Evolutionary conservation across 2,888 invertebrate species (phyloP).

Genomic region (Apoda limacodes): DNA sequence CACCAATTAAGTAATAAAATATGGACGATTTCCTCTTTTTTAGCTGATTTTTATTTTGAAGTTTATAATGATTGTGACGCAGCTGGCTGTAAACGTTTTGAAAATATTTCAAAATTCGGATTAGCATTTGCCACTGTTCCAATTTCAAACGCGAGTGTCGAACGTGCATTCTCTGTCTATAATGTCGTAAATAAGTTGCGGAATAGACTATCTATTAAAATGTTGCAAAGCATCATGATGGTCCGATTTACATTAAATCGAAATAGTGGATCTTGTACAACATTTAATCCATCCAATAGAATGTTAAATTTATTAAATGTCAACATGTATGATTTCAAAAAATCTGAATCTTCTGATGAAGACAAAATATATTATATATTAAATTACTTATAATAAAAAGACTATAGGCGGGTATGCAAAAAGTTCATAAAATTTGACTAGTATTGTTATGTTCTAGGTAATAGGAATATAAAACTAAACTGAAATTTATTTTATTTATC

Average conservation of each 20-base stretch:
- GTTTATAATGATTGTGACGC: conserved; percentile 10
- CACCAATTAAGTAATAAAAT: conserved; percentile 8
- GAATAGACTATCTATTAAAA: conserved; percentile 13
- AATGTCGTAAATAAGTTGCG: conserved; percentile 13
- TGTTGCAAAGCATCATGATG: conserved; percentile 11
- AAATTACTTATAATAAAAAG: too few relatives aligned
- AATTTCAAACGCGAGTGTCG: conserved; percentile 13
- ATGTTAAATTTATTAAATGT: conserved; percentile 13
- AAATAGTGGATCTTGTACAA: conserved; percentile 12
- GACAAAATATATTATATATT: too few relatives aligned
- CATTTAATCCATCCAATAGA: conserved; percentile 12
- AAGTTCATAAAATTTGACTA: too few relatives aligned
- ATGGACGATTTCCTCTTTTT: conserved; percentile 7
- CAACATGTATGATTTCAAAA: conserved; percentile 7
- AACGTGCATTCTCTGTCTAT: conserved; percentile 8
- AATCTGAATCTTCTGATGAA: neutral
- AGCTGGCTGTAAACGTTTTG: conserved; percentile 12
- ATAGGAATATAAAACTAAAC: too few relatives aligned
- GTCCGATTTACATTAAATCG: conserved; percentile 7
- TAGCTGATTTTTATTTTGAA: conserved; percentile 13
- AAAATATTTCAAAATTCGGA: conserved; percentile 14
- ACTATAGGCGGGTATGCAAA: too few relatives aligned
- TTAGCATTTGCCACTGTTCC: conserved; percentile 10
- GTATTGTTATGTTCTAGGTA: too few relatives aligned
- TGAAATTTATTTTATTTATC: too few relatives aligned